Base-by-base conservation (phyloP, 1,140 invertebrate species). In the Bombus ignitus region DNA sequence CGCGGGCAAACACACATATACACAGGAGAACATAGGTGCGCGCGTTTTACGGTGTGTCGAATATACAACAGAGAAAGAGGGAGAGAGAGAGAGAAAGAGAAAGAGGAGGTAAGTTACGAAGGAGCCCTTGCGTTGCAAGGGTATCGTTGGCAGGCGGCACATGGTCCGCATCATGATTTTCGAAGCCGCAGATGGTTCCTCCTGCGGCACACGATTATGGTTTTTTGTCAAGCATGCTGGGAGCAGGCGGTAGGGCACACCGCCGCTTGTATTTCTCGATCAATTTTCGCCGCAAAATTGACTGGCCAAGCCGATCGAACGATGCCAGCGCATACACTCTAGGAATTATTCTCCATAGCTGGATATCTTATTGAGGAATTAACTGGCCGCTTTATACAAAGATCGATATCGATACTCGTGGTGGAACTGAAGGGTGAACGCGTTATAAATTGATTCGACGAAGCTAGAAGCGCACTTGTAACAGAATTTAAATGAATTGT, bases 151-250 rank as follows among this genome's bases (percentile, higher is more conserved):
- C 90, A 91, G 88, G 77, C 88, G 84, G 90, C 90, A 91, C 91
- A 92, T 92, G 91, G 92, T 88, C 90, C 90, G 87, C 91, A 91
- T 91, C 90, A 86, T 88, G 91, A 87, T 89, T 87, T 92, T 91
- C 88, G 91, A 92, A 91, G 88, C 91, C 92, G 91, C 92, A 93
- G 92, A 93, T 93, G 92, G 92, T 92, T 93, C 89, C 89, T 92
- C 89, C 90, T 89, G 91, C 86, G 84, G 89, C 88, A 89, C 92
- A 89, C 92, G 91, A 93, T 93, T 93, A 92, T 92, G 85, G 87
- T 89, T 83, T 81, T 90, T 92, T 91, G 92, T 91, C 90, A 76
- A 80, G 85, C 86, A 85, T 82, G 80, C 88, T 85, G 83, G 80
- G 87, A 82, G 89, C 92, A 90, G 90, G 91, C 91, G 89, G 88